These are phyloP conservation scores for Rhea pennata DNA, from an alignment of 2,113 vertebrate species.

Conservation along the genomic window DNA sequence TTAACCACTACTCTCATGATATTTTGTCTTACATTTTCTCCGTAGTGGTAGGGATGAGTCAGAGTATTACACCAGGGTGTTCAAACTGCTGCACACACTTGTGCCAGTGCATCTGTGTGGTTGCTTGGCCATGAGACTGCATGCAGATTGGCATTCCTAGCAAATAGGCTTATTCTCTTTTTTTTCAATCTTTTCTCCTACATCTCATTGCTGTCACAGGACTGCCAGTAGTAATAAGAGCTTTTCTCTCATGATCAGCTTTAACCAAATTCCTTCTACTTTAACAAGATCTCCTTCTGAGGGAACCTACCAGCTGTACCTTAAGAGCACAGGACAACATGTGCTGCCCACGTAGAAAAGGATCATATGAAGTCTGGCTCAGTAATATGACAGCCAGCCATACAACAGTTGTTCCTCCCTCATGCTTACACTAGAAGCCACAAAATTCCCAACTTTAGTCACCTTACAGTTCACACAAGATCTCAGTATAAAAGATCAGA, in stretches of 20 bases:
- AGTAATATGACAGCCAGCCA: neutral
- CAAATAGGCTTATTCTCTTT: neutral
- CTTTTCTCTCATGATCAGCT: neutral
- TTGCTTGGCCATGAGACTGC: neutral
- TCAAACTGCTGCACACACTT: neutral
- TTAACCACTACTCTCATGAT: neutral
- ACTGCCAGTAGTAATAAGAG: neutral
- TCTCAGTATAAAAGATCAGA: neutral
- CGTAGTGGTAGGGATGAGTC: neutral
- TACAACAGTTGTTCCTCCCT: neutral
- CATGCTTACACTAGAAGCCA: neutral
- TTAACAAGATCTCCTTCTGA: neutral
- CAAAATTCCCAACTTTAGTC: neutral
- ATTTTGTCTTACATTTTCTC: neutral
- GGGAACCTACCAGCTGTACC: neutral
- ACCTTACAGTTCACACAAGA: neutral
- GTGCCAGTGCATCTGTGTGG: neutral
- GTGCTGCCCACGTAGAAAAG: neutral
- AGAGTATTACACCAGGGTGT: neutral
- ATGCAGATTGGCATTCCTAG: neutral
- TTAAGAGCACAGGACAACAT: neutral
- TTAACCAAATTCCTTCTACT: neutral
- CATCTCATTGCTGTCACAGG: neutral
- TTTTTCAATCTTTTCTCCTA: neutral
- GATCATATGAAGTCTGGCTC: neutral